Evolutionary conservation across 1,140 invertebrate species (phyloP), one percentile per base, ranked within the genome.

Genomic region (Anoplolepis gracilipes): DNA sequence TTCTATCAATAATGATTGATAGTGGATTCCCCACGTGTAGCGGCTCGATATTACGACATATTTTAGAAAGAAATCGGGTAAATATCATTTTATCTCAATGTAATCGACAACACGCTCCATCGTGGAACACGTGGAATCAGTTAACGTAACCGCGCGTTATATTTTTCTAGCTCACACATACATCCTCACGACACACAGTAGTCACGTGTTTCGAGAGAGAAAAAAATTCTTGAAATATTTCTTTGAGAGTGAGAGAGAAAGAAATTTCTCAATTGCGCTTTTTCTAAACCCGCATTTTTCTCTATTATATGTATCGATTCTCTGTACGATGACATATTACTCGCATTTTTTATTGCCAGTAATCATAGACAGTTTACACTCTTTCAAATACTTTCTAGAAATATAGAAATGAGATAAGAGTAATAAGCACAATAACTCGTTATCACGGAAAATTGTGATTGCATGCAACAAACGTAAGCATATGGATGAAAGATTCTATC

Each of bases 11-110:
- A 11, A 55, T 36, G 30, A 28, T n/a, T 11, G 30, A 42, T n/a
- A 46, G 28, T 22, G 25, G 22, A 25, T 13, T 75, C 7, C 4
- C 72, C 87, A 81, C 49, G 70, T 77, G 87, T 88, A 70, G 49
- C 61, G 46, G 49, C n/a, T n/a, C 65, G 42, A 25, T 61, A 70
- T 89, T 67, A 73, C 78, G 28, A 88, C 81, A 87, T 64, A 33
- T 67, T 46, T 6, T 10, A n/a, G 1, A 22, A 16, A 65, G 39
- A 69, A 55, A 42, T 46, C 57, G 46, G 69, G 53, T 64, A 86
- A 86, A 86, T 55, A 87, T 28, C 46, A 76, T 72, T 88, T 82
- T 88, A 88, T 88, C 70, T 76, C 5, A 13, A 75, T 11, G 11
- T 73, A 70, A 87, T 87, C 86, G 46, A 62, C 46, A 2, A 67